Evolutionary conservation across 1,140 invertebrate species (phyloP), one percentile per base, ranked within the genome.

Genomic region (Platyscapa corneri): DNA sequence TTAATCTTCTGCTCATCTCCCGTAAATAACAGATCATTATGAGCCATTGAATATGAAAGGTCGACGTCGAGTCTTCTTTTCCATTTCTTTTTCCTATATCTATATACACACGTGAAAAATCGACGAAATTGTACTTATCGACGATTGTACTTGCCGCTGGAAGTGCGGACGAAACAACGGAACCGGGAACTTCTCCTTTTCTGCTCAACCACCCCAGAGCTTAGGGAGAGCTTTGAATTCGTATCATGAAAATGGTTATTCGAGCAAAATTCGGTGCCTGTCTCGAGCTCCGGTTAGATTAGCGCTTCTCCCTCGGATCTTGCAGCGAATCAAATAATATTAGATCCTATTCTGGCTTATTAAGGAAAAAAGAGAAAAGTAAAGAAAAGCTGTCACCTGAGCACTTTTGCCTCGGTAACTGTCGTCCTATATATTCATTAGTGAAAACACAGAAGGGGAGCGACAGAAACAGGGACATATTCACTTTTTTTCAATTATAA

Each of bases 11-110:
- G n/a, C 64, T 78, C 75, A 78, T 78, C 74, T 77, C 30, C 23
- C 60, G 64, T 78, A 84, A 67, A 37, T 60, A 84, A 65, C 37
- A 27, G 65, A 77, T 79, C 65, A 78, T 84, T 84, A 84, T 80
- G 77, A 76, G 56, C 60, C 74, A 84, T 84, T 84, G 75, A 42
- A 10, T 37, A 49, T 3, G 37, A 30, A 37, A 53, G 39, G 39
- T 65, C 39, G 39, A 20, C 60, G 72, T 37, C 39, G 82, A 0
- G 6, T 39, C 39, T 74, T n/a, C 27, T n/a, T 74, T 74, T 46
- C 32, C 6, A 14, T 20, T 74, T 20, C 67, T 64, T 53, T 79
- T 32, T 64, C 53, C 10, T 46, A n/a, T 70, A 37, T 65, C 37
- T 16, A 10, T 18, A 46, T n/a, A 60, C n/a, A 20, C 8, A 46